Evolutionary conservation across 1,140 invertebrate species (phyloP), one percentile per base, ranked within the genome.

Genomic region (Apocrypta bakeri): DNA sequence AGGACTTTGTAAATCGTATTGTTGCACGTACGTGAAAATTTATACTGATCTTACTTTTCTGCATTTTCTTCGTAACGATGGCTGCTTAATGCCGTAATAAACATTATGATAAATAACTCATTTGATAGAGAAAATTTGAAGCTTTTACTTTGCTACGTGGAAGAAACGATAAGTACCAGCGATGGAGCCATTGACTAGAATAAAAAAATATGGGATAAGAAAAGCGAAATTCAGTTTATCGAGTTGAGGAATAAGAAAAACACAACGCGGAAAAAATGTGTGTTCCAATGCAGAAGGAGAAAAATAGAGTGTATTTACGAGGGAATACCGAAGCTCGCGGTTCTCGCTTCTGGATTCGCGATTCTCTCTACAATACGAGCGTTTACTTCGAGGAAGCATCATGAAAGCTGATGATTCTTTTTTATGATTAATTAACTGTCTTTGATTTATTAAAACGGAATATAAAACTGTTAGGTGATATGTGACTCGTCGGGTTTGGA

Each of bases 131-230:
- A 25, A 27, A 56, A 56, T 56, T 21, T 56, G 17, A 21, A 56
- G 48, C 48, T 56, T 56, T 21, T 12, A 17, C 1, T 56, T 17
- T 37, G 33, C 33, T 37, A 17, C 17, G 21, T 56, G 21, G 48
- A 56, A 56, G 48, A 37, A 9, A 56, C 21, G 48, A 21, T 56
- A 56, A n/a, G 14, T 71, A 71, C 11, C 2, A 71, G 29, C 69
- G 69, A 72, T 72, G n/a, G 33, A 72, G 71, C 27, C 24, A 75
- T 61, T 56, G 73, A 27, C 27, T 24, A 1, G 42, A 31, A n/a
- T 29, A 64, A 76, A 76, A n/a, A 76, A 64, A 29, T 29, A 29
- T 63, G 74, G 17, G 56, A 64, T 64, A 64, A 76, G 74, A 76
- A 76, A 76, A 64, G 74, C 33, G 61, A 63, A 64, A 76, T 63